Conservation (phyloP, 1,140 invertebrate species). For the Penaeus indicus region DNA sequence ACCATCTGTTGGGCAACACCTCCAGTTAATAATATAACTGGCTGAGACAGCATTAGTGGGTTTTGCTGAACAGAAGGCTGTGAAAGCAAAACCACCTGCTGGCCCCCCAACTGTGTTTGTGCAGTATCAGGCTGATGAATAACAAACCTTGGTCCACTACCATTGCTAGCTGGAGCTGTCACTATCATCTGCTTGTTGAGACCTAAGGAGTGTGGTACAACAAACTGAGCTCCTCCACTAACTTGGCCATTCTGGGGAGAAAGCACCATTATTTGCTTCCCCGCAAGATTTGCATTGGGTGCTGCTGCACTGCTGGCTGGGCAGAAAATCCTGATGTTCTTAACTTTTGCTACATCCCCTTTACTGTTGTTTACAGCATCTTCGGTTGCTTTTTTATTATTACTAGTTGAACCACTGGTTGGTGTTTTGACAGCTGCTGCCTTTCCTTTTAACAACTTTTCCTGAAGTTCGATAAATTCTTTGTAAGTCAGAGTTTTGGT, state of each 20-base stretch:
- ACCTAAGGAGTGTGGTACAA: slow-evolving; percentile 27
- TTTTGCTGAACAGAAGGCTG: slow-evolving; percentile 43
- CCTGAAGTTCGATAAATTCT: slow-evolving; percentile 59
- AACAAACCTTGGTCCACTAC: slow-evolving; percentile 31
- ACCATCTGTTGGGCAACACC: slow-evolving; percentile 38
- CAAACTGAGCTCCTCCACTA: slow-evolving; percentile 24
- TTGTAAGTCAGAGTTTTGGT: slow-evolving; percentile 57
- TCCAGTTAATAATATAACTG: slow-evolving; percentile 50
- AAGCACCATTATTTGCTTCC: slow-evolving; percentile 37
- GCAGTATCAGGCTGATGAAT: slow-evolving; percentile 42
- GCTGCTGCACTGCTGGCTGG: neutral
- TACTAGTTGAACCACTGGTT: neutral
- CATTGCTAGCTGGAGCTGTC: neutral
- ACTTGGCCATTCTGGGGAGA: slow-evolving; percentile 25
- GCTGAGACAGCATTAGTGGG: slow-evolving; percentile 43
- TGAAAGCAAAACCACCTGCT: slow-evolving; percentile 47
- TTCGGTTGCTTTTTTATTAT: neutral
- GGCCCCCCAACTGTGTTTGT: slow-evolving; percentile 35
- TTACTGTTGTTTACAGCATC: slow-evolving; percentile 7
- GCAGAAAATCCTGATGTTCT: neutral
- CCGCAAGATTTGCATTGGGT: neutral
- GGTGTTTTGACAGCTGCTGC: neutral
- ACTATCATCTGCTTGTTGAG: slow-evolving; percentile 27
- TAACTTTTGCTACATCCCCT: slow-evolving; percentile 3
- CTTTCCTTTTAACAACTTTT: slow-evolving; percentile 48